Percentiles rank a stretch among this genome's conserved stretches.
These are phyloP conservation scores for Ivindomyrus marchei DNA, from an alignment of 2,113 vertebrate genomes.

Conservation along the genomic window DNA sequence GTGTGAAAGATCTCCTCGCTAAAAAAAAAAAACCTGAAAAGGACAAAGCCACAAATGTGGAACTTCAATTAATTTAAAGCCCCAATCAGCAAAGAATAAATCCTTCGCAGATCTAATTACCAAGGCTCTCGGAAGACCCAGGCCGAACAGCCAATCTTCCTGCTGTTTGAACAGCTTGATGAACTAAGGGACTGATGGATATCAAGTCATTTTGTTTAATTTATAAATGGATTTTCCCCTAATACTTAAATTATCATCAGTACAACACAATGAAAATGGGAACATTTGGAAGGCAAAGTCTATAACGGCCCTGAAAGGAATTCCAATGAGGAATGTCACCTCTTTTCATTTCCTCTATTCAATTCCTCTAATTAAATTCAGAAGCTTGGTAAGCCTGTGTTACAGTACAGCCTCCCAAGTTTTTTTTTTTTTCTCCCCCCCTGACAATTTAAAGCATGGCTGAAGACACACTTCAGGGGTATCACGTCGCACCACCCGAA, in stretches of 20 bases:
- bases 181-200: constrained; percentile 99
- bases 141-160: constrained; percentile 93
- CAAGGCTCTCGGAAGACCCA: constrained; percentile 90
- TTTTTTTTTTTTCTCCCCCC: constrained; percentile 63
- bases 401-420: constrained; percentile 60
- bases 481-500: constrained; percentile 21
- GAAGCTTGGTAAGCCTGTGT: constrained; percentile 72
- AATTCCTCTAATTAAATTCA: constrained; percentile 88
- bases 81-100: constrained; percentile 98
- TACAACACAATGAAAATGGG: constrained; percentile 96
- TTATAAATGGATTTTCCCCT: constrained; percentile 99
- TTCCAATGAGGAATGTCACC: constrained; percentile 89
- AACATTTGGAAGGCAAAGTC: constrained; percentile 94
- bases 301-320: constrained; percentile 86
- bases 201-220: constrained; percentile 99
- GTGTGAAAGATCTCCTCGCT: constrained; percentile 83
- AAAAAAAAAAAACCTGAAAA: constrained; percentile 69
- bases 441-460: constrained; percentile 40
- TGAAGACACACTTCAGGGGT: constrained; percentile 33
- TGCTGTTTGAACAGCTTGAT: constrained; percentile 99
- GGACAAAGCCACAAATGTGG: constrained; percentile 95
- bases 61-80: constrained; percentile 99
- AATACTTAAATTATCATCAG: constrained; percentile 99
- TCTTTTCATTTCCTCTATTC: constrained; percentile 81
- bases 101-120: constrained; percentile 99